Evolutionary conservation across 1,140 invertebrate genomes (phyloP), one percentile per base, ranked within the genome.

Genomic region (Aphis gossypii): DNA sequence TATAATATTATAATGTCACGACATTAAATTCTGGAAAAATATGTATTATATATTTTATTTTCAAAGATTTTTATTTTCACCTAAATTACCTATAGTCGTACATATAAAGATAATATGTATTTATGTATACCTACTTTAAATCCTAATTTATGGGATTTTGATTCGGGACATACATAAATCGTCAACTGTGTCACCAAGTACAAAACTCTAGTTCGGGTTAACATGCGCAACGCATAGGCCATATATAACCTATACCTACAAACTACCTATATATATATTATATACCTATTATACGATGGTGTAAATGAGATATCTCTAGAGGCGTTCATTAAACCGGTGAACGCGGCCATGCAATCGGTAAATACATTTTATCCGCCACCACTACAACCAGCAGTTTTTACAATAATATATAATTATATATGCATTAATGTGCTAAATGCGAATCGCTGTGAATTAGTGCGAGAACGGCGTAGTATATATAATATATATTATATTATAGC

Each of bases 291-390:
- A 4, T 54, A 20, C 21, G 25, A n/a, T n/a, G 2, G 91, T 48
- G 76, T 92, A 83, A 92, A 92, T 83, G 91, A 83, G 76, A 92
- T 46, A 30, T 92, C n/a, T 51, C n/a, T 83, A 30, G 38, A 83
- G 91, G 46, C 91, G 76, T 92, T 51, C 76, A 83, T 92, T 83
- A 51, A 7, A 84, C 38, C 2, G 8, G 5, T 0, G 8, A 41
- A 38, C 9, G 41, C 38, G 18, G 18, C n/a, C 35, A 38, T 83
- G 18, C 76, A 83, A 23, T 83, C 18, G 21, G 83, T 41, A 44
- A 44, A 84, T 25, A 83, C 35, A 83, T 83, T 83, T 83, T 83
- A 83, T 84, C 38, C 35, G 9, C 38, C 3, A 8, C 38, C 84
- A 25, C 84, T 30, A 25, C 60, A 68, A 68, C 82, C 38, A 41